Conservation (phyloP, 92 coral and sea anemone genomes). For the Plumapathes pennacea region DNA sequence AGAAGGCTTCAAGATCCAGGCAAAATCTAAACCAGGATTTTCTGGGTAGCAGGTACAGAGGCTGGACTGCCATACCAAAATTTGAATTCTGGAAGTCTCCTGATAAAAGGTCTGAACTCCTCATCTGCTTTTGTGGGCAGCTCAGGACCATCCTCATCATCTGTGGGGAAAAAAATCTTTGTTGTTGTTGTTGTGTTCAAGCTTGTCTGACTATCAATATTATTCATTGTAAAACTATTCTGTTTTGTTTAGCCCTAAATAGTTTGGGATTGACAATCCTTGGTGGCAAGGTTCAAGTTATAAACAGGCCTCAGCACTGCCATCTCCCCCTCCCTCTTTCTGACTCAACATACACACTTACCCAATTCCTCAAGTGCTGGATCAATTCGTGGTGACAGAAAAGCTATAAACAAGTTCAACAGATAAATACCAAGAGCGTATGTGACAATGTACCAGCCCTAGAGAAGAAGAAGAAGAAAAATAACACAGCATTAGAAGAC, state of each 20-base stretch:
- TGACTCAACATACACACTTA: constrained; percentile 39
- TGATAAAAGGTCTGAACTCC: constrained; percentile 94
- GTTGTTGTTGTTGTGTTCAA: too few relatives aligned
- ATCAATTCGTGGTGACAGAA: constrained; percentile 94
- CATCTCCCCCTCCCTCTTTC: too few relatives aligned
- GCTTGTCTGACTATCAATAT: too few relatives aligned
- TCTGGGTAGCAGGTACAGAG: background rate
- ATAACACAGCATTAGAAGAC: too few relatives aligned
- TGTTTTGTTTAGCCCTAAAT: too few relatives aligned
- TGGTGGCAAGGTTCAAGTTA: background rate
- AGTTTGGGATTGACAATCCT: background rate
- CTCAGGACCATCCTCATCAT: constrained; percentile 91
- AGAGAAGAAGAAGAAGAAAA: constrained; percentile 10
- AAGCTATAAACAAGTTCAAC: constrained; percentile 94
- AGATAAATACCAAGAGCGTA: constrained; percentile 97
- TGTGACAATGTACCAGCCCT: constrained; percentile 99
- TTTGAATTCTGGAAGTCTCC: constrained; percentile 97
- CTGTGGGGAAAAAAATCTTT: too few relatives aligned
- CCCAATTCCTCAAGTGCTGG: constrained; percentile 90
- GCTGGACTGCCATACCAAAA: constrained; percentile 96
- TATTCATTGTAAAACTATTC: too few relatives aligned
- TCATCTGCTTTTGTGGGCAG: constrained; percentile 90
- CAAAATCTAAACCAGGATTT: too few relatives aligned
- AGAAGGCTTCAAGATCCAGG: too few relatives aligned
- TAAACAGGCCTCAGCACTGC: too few relatives aligned